These are phyloP conservation scores for Drosophila falleni DNA, from an alignment of 2,888 invertebrate genomes.

Conservation along the genomic window DNA sequence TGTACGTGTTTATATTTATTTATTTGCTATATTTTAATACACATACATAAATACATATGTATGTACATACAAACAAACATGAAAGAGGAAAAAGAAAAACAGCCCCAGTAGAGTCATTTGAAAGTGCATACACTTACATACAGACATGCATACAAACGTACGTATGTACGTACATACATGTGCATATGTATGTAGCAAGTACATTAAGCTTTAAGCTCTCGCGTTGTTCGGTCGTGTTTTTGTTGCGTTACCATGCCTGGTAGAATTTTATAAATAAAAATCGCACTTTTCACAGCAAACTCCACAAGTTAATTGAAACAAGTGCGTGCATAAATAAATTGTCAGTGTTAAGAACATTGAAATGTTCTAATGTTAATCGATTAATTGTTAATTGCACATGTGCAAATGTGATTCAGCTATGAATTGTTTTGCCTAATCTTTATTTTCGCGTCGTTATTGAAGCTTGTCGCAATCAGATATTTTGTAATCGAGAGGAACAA, in stretches of 20 bases:
- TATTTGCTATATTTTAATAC: not conserved
- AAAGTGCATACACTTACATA: slow-evolving; percentile 7
- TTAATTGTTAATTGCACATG: not conserved
- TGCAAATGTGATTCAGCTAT: slow-evolving; percentile 2
- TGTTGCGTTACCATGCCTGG: slow-evolving; percentile 29
- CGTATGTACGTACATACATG: slow-evolving; percentile 1
- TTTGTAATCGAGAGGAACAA: slow-evolving; percentile 35
- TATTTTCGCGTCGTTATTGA: slow-evolving; percentile 18
- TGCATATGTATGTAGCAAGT: slow-evolving; percentile 6
- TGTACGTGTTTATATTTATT: not conserved
- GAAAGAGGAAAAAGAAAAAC: too few relatives aligned
- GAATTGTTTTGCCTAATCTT: slow-evolving; percentile 11
- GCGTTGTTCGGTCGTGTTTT: slow-evolving; percentile 55
- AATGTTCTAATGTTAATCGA: not conserved
- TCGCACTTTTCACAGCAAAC: not conserved
- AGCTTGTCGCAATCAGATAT: slow-evolving; percentile 27
- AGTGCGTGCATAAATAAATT: not conserved
- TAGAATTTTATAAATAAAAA: slow-evolving; percentile 14
- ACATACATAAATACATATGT: not conserved
- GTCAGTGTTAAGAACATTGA: not conserved
- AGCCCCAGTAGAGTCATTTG: not conserved
- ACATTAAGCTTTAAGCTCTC: slow-evolving; percentile 75
- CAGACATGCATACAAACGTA: not conserved
- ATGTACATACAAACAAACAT: not conserved
- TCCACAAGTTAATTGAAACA: not conserved